Evolutionary conservation across 2,797 vertebrate species (phyloP), one percentile per base, ranked within the genome.

Genomic region (Meda fulgida): DNA sequence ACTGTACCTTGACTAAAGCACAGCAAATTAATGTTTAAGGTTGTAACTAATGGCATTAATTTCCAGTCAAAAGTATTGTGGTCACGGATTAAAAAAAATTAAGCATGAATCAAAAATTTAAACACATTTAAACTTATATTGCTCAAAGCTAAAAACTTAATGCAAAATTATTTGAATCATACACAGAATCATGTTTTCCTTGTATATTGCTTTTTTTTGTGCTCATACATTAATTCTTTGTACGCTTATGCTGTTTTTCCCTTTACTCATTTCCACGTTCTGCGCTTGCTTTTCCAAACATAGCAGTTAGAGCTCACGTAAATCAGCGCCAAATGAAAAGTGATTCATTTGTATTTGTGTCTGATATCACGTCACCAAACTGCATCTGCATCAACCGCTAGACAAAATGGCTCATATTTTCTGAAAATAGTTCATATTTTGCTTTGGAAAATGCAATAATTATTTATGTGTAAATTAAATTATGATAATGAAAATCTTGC

Each of bases 331-430:
- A 82, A 82, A 48, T 34, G 36, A n/a, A 82, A 72, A 3, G 29
- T 18, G 26, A 60, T 72, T 60, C 0, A 23, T 60, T 40, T 58
- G 10, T 6, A 11, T 72, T 63, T 63, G 26, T 43, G 10, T 43
- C 40, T 43, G 11, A n/a, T 19, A 34, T 60, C 51, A 81, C n/a
- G 53, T 60, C 26, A 46, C 11, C 38, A 46, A 58, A 72, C 38
- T 72, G 53, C n/a, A 46, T n/a, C 29, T 19, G 13, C 34, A 40
- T 29, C 40, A 8, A 18, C 3, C 21, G 16, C 13, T 19, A 23
- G 7, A 72, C 36, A 75, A 65, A 75, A 83, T 65, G 55, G 21
- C 36, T 81, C n/a, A 48, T 40, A 8, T 51, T 82, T 29, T 40
- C 34, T 71, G 19, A 29, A 60, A 72, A 34, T 34, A 9, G 6